Percentiles rank a stretch among this genome's conserved stretches.
These are phyloP conservation scores for Formica selysi DNA, from an alignment of 1,140 invertebrate genomes.

Conservation along the genomic window DNA sequence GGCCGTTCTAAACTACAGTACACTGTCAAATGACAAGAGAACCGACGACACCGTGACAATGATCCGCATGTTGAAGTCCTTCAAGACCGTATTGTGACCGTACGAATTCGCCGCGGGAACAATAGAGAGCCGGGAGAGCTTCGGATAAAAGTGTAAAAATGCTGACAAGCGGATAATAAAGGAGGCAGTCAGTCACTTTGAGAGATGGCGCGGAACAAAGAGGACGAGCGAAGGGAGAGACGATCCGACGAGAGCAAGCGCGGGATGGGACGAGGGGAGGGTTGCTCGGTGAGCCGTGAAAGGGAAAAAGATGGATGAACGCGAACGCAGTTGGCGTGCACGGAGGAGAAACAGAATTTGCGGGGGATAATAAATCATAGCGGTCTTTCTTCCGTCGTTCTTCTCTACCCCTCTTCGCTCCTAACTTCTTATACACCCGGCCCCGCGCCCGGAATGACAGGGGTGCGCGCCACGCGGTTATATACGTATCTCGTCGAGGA, in stretches of 20 bases:
- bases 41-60: conserved; percentile 53
- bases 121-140: conserved; percentile 75
- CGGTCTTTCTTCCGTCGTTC: conserved; percentile 74
- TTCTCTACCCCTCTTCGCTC: conserved; percentile 29
- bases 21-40: conserved; percentile 46
- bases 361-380: conserved; percentile 86
- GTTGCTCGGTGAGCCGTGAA: conserved; percentile 84
- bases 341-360: conserved; percentile 86
- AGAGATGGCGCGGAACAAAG: conserved; percentile 85
- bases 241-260: conserved; percentile 36
- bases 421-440: conserved; percentile 72
- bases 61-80: conserved; percentile 49
- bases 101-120: conserved; percentile 74
- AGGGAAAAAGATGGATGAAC: conserved; percentile 87
- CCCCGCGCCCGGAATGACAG: conserved; percentile 54
- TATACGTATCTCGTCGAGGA: conserved; percentile 55
- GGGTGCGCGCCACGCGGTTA: conserved; percentile 63
- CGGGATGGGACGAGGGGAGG: background rate
- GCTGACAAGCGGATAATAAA: conserved; percentile 87
- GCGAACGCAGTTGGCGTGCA: conserved; percentile 84
- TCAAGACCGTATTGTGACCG: conserved; percentile 71
- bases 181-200: conserved; percentile 87
- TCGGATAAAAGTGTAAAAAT: conserved; percentile 87
- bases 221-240: conserved; percentile 68
- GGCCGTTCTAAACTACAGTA: conserved; percentile 29